Base-by-base conservation (phyloP, 2,113 vertebrate genomes). In the Amphilophus citrinellus region DNA sequence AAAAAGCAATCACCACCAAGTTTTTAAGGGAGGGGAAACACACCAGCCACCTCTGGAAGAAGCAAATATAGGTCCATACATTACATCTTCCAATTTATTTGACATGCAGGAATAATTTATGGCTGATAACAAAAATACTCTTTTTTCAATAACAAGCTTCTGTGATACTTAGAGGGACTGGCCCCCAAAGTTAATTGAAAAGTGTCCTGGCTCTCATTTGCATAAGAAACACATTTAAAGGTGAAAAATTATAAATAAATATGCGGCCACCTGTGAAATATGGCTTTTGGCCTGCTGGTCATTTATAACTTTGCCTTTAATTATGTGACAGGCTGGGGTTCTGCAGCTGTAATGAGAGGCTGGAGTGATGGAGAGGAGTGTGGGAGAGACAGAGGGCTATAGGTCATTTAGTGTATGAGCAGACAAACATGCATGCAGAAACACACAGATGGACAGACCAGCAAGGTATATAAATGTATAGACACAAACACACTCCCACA, bases 291-390 rank as follows among this genome's bases (percentile, higher is more conserved):
- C 93, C 93, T 93, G 89, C 84, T 93, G 95, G 95, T 95, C 94
- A 93, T 96, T 95, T 95, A 94, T 95, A 96, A 96, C 93, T 93
- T 92, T 94, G 93, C 89, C 92, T 95, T 95, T 96, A 96, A 96
- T 96, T 96, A 96, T 82, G 93, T 95, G 94, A 93, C 95, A 95
- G 92, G 90, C 93, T 84, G 89, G 89, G 92, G 65, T 90, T 93
- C 89, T 88, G 87, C 87, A 83, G 88, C 92, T 94, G 93, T 95
- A 94, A 95, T 95, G 95, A 95, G 95, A 95, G 93, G 80, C 91
- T 93, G 91, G 88, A 96, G 94, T 94, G 93, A 95, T 96, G 91
- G 93, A 94, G 93, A 91, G 94, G 90, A 93, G 88, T 66, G 84
- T 80, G 84, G 85, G 84, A 92, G 89, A 92, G 88, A 92, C 92